Conservation (phyloP, 2,888 invertebrate species). For the Leptinotarsa haldemani region DNA sequence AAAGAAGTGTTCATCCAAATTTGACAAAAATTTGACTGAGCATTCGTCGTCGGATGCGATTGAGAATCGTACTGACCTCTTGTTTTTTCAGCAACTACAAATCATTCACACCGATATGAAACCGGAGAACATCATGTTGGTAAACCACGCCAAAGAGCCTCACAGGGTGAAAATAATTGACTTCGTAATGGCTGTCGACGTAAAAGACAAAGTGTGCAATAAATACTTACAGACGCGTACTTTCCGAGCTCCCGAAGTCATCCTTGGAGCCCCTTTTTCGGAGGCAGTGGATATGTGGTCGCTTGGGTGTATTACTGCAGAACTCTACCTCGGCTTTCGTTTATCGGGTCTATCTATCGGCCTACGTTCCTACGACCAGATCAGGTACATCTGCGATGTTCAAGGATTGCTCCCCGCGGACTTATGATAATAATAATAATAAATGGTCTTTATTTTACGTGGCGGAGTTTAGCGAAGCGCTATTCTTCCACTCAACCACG, state of each 20-base stretch:
- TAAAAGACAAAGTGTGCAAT: conserved; percentile 99
- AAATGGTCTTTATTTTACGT: no score
- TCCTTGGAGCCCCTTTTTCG: conserved; percentile 97
- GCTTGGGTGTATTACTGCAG: conserved; percentile 98
- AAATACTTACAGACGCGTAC: conserved; percentile 99
- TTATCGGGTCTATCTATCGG: conserved; percentile 97
- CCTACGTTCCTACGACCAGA: conserved; percentile 99
- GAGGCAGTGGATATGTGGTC: conserved; percentile 99
- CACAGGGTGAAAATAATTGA: conserved; percentile 99
- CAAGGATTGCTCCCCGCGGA: conserved; percentile 95
- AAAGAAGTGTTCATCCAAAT: no score
- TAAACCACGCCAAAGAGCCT: conserved; percentile 97
- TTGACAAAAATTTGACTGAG: no score
- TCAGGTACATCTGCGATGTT: conserved; percentile 83
- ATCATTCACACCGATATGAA: conserved; percentile 99
- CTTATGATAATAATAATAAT: no score
- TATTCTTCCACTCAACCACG: no score
- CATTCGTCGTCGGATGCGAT: no score
- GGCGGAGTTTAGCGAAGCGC: no score
- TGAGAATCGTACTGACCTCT: conserved; percentile 7
- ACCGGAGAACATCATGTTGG: conserved; percentile 99
- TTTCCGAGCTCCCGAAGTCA: conserved; percentile 97
- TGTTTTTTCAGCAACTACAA: conserved; percentile 87
- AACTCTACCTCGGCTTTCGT: conserved; percentile 99
- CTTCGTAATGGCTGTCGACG: conserved; percentile 99